Evolutionary conservation across 2,797 vertebrate species (phyloP).

Genomic region (Pogoniulus pusillus): DNA sequence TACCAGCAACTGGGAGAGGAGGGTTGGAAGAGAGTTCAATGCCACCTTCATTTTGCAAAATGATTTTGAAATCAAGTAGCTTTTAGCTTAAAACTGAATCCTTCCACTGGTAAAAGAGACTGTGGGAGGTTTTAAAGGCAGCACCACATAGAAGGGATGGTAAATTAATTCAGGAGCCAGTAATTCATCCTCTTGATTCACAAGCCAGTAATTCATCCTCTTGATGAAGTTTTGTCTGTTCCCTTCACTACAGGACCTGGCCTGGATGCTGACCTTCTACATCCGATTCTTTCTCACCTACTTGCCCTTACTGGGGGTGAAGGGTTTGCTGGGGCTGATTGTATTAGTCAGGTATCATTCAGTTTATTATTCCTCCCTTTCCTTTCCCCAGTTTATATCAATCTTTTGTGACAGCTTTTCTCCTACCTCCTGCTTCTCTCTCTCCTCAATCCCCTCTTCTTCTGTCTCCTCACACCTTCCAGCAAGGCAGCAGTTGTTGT

Average conservation of each 20-base stretch:
- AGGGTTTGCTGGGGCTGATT: conserved; percentile 81
- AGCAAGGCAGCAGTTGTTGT: background rate
- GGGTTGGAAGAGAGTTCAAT: background rate
- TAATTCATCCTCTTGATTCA: background rate
- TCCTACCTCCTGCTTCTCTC: background rate
- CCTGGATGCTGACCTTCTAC: conserved; percentile 90
- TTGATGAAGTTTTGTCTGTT: background rate
- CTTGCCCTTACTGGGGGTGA: conserved; percentile 81
- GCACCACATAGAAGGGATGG: background rate
- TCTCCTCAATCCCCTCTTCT: background rate
- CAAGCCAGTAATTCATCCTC: background rate
- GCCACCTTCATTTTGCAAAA: background rate
- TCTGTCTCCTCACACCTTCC: background rate
- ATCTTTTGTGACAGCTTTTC: background rate
- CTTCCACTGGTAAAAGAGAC: background rate
- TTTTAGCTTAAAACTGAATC: background rate
- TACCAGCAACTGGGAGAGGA: background rate
- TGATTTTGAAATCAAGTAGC: background rate
- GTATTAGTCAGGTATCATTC: conserved; percentile 83
- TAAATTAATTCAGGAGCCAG: background rate
- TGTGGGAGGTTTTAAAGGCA: background rate
- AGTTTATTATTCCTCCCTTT: background rate
- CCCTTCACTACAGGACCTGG: conserved; percentile 81
- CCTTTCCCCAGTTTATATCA: background rate
- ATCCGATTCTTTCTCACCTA: conserved; percentile 83